phyloP scores from a whole-genome alignment of 2,888 invertebrate genomes.

The Apoda limacodes region DNA sequence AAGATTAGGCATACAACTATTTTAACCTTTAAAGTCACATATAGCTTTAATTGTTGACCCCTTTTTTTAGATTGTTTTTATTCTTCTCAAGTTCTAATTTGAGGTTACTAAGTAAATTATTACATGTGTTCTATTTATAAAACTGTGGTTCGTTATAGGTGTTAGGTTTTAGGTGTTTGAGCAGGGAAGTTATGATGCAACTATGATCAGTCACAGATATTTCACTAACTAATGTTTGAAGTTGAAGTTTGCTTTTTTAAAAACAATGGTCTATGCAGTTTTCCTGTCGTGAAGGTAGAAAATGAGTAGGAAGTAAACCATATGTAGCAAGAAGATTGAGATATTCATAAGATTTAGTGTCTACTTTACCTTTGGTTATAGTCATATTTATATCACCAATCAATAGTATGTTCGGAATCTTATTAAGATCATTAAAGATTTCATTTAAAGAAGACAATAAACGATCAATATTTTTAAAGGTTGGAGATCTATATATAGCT shows the following conservation, averaged over 20 bases:
- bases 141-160: too few relatives aligned
- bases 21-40: too few relatives aligned
- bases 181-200: not conserved
- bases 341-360: too few relatives aligned
- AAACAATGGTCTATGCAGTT: slow-evolving; percentile 7
- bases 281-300: slow-evolving; percentile 1
- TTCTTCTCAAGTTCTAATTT: slow-evolving; percentile 1
- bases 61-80: not conserved
- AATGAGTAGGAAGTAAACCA: slow-evolving; percentile 1
- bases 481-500: slow-evolving; percentile 1
- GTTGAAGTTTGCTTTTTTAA: slow-evolving; percentile 3
- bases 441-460: too few relatives aligned
- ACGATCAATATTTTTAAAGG: too few relatives aligned
- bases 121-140: slow-evolving; percentile 17
- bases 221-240: not conserved
- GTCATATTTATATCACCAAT: slow-evolving; percentile 5
- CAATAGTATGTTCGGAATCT: slow-evolving; percentile 1
- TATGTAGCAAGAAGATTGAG: slow-evolving; percentile 1
- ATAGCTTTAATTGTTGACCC: not conserved
- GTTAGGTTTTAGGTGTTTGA: too few relatives aligned
- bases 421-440: not conserved
- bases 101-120: slow-evolving; percentile 14
- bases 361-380: too few relatives aligned
- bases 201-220: slow-evolving; percentile 2
- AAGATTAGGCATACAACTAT: too few relatives aligned